Evolutionary conservation across 2,797 vertebrate species (phyloP).

Genomic region (Pipistrellus kuhlii): DNA sequence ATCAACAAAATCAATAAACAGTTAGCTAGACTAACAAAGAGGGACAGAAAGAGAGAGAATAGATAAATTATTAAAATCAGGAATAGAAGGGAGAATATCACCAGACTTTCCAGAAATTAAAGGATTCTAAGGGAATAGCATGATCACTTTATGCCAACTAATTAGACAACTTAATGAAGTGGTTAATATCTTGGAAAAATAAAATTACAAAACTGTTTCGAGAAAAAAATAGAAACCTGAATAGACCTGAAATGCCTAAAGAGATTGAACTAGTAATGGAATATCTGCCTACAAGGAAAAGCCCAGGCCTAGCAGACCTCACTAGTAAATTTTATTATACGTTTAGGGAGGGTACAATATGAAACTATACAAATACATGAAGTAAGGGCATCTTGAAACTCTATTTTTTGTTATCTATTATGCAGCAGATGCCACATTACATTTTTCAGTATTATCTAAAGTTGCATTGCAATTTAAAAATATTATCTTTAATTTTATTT

Average conservation of each 20-base stretch:
- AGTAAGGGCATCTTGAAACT: background rate
- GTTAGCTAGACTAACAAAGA: background rate
- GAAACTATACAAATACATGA: background rate
- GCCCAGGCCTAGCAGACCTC: background rate
- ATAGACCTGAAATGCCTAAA: background rate
- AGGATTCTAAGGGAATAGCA: background rate
- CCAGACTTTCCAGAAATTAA: background rate
- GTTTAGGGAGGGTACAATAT: background rate
- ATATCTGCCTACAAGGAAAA: background rate
- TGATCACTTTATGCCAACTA: background rate
- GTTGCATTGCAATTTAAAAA: background rate
- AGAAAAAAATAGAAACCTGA: background rate
- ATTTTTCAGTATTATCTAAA: background rate
- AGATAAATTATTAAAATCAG: background rate
- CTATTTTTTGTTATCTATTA: background rate
- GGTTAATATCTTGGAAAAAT: background rate
- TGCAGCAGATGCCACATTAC: background rate
- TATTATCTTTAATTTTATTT: background rate
- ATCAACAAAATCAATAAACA: conserved; percentile 15
- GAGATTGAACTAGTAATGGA: background rate
- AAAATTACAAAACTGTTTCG: background rate
- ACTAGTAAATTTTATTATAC: conserved; percentile 14
- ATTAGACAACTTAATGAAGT: background rate
- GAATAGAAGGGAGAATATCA: background rate
- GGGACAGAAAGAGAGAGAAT: background rate